Evolutionary conservation across 2,113 vertebrate genomes (phyloP).

Genomic region (Symphodus melops): DNA sequence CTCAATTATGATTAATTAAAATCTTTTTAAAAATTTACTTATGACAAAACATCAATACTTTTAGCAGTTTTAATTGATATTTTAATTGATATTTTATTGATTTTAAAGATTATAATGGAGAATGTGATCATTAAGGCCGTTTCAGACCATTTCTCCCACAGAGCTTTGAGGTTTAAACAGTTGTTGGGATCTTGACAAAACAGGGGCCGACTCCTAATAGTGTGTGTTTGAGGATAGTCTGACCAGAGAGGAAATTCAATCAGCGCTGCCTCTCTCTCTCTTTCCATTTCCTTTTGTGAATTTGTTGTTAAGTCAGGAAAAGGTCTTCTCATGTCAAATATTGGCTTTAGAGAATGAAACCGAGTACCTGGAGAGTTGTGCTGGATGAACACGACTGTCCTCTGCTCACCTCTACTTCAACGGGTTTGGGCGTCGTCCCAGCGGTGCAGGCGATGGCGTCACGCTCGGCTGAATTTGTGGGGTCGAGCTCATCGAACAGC

Average conservation of each 20-base stretch:
- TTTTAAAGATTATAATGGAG: too few relatives aligned
- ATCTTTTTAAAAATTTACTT: too few relatives aligned
- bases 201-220: neutral
- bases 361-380: constrained; percentile 12
- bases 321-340: constrained; percentile 21
- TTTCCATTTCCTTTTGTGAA: neutral
- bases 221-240: constrained; percentile 6
- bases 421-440: constrained; percentile 12
- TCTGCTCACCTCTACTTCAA: neutral
- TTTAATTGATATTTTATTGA: too few relatives aligned
- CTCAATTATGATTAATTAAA: too few relatives aligned
- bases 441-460: constrained; percentile 26
- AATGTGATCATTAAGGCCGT: too few relatives aligned
- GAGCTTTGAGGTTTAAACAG: neutral
- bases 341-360: constrained; percentile 41
- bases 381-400: neutral
- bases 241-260: constrained; percentile 2
- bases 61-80: too few relatives aligned
- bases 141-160: too few relatives aligned
- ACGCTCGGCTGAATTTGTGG: constrained; percentile 10
- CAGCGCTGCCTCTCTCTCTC: neutral
- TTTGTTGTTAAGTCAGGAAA: constrained; percentile 11
- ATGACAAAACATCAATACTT: too few relatives aligned
- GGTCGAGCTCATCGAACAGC: constrained; percentile 28
- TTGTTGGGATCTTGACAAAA: neutral